Evolutionary conservation across 2,797 vertebrate genomes (phyloP).

Genomic region (Gymnocypris eckloni): DNA sequence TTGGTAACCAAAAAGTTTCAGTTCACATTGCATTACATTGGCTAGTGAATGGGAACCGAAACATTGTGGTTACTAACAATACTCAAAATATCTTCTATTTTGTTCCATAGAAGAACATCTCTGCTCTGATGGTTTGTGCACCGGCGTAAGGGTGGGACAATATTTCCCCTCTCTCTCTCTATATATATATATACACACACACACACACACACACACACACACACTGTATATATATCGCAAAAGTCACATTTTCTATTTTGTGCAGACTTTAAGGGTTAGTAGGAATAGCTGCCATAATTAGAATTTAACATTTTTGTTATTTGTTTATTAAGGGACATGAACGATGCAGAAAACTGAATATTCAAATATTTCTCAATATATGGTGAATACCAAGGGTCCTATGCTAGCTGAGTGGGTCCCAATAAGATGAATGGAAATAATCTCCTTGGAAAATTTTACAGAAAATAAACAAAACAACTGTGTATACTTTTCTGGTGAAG

Average conservation of each 20-base stretch:
- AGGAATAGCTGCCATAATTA: not conserved
- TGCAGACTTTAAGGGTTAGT: not conserved
- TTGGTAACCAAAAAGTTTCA: not conserved
- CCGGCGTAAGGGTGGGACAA: not conserved
- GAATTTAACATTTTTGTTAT: not conserved
- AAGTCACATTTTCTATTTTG: not conserved
- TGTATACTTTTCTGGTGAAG: not conserved
- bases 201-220: no score
- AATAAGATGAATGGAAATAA: not conserved
- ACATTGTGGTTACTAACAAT: not conserved
- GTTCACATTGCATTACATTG: not conserved
- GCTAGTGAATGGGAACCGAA: not conserved
- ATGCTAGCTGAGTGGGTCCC: not conserved
- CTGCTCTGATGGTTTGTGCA: not conserved
- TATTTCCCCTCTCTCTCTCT: not conserved
- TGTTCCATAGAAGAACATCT: no score
- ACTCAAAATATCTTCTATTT: not conserved
- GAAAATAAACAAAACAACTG: not conserved
- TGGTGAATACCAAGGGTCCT: not conserved
- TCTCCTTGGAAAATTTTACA: no score
- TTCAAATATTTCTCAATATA: not conserved
- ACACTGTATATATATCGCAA: not conserved
- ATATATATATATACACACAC: no score
- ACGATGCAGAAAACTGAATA: not conserved
- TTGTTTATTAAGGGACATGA: not conserved